phyloP scores from a whole-genome alignment of 2,797 vertebrate genomes.

The Brachymystax lenok region DNA sequence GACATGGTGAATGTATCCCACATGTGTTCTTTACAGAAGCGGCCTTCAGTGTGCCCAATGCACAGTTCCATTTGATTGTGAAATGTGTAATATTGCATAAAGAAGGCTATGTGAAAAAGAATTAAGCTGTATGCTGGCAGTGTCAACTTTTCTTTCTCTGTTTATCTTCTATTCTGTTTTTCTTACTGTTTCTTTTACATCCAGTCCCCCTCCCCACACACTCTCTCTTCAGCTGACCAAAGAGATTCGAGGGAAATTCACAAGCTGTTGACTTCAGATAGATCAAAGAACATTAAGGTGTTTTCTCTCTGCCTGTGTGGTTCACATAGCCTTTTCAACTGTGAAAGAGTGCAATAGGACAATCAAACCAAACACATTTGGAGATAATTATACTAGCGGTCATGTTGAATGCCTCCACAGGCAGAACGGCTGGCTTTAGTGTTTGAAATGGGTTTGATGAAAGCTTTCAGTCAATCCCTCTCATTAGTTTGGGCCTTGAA shows the following conservation, averaged over 20 bases:
- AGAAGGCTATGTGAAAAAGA: no score
- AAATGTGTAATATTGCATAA: no score
- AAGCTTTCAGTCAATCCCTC: conserved; percentile 64
- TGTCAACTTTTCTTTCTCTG: background rate
- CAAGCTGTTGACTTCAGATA: conserved; percentile 7
- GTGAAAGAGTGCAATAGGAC: conserved; percentile 32
- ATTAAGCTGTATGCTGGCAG: background rate
- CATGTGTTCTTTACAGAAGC: background rate
- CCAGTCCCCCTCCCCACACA: no score
- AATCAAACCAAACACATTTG: conserved; percentile 71
- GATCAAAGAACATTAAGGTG: conserved; percentile 1
- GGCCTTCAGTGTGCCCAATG: background rate
- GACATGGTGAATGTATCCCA: background rate
- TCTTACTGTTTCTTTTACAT: background rate
- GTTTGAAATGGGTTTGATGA: conserved; percentile 69
- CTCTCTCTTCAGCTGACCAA: background rate
- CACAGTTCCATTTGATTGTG: background rate
- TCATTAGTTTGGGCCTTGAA: conserved; percentile 69
- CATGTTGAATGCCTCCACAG: conserved; percentile 68
- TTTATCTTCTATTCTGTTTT: background rate
- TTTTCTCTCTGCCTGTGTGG: background rate
- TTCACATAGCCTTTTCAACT: conserved; percentile 5
- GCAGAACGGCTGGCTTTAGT: conserved; percentile 61
- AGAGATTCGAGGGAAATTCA: background rate
- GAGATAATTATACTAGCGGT: conserved; percentile 69